A percentile compares a stretch with the other conserved stretches of the same genome.
These are phyloP conservation scores for Sapajus apella DNA, from an alignment of 2,113 vertebrate genomes.

Conservation along the genomic window DNA sequence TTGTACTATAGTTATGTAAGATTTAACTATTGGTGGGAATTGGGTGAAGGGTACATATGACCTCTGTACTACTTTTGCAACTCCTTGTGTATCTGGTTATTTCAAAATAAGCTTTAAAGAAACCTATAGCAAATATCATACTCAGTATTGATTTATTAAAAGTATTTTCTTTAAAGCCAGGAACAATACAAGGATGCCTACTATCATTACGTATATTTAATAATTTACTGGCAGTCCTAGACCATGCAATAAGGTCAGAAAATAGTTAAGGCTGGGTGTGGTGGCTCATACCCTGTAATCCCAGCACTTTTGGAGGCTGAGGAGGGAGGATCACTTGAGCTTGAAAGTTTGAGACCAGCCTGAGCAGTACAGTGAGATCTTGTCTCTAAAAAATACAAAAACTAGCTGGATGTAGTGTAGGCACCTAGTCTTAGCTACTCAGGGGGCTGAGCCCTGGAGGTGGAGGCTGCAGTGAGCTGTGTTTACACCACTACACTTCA, in stretches of 20 bases:
- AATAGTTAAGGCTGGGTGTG: too few species aligned
- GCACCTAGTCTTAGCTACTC: too few species aligned
- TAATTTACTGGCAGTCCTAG: not conserved
- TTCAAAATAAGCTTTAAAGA: not conserved
- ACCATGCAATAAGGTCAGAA: not conserved
- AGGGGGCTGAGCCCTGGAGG: too few species aligned
- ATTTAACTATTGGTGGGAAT: not conserved
- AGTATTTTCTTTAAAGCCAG: not conserved
- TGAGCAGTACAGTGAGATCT: too few species aligned
- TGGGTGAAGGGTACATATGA: not conserved
- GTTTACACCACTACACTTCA: too few species aligned
- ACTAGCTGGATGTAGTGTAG: too few species aligned
- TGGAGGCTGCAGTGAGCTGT: too few species aligned
- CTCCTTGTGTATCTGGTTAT: not conserved
- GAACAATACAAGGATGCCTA: not conserved
- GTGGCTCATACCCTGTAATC: too few species aligned
- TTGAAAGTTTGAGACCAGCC: too few species aligned
- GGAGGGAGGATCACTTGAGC: too few species aligned
- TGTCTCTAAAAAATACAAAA: too few species aligned
- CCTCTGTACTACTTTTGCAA: not conserved
- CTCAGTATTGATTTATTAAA: not conserved
- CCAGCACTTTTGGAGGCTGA: too few species aligned
- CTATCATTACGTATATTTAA: not conserved
- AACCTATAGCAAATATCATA: not conserved
- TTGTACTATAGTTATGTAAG: not conserved